Percentiles rank a stretch among this genome's conserved stretches.
phyloP scores from a whole-genome alignment of 23 tunicate genomes.

The Halocynthia roretzi region DNA sequence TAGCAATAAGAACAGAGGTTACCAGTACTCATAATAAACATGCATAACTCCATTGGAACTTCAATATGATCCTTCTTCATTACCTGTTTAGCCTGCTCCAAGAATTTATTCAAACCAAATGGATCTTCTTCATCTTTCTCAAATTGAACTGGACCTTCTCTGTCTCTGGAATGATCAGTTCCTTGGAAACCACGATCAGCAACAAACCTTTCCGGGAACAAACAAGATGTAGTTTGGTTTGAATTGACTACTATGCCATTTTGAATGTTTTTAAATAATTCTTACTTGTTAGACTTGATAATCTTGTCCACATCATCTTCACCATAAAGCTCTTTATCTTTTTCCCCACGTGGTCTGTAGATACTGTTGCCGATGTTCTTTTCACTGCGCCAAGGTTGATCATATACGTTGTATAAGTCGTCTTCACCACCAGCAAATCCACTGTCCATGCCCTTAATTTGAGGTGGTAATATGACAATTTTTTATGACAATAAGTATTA shows the following conservation, averaged over 20 bases:
- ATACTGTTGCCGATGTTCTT: conserved; percentile 83
- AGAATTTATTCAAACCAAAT: conserved; percentile 90
- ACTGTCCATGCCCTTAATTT: conserved; percentile 90
- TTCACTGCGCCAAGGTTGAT: conserved; percentile 91
- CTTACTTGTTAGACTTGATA: conserved; percentile 77
- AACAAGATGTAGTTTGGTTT: too few species aligned
- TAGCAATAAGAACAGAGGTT: conserved; percentile 7
- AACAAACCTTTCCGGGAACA: conserved; percentile 56
- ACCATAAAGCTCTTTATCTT: conserved; percentile 85
- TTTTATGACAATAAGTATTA: too few species aligned
- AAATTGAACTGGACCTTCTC: conserved; percentile 98
- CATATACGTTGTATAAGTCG: conserved; percentile 89
- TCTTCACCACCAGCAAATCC: conserved; percentile 96
- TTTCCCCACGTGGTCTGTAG: conserved; percentile 82
- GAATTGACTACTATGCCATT: too few species aligned
- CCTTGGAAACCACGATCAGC: conserved; percentile 93
- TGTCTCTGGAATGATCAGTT: conserved; percentile 67
- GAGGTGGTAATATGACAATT: too few species aligned
- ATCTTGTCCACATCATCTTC: conserved; percentile 96
- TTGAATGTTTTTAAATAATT: too few species aligned
- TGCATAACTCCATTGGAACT: neutral
- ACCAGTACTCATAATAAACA: neutral
- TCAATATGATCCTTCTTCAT: neutral
- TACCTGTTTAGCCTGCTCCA: conserved; percentile 89
- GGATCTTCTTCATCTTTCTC: conserved; percentile 90